These are phyloP conservation scores for Beris chalybata DNA, from an alignment of 2,888 invertebrate species.

Conservation along the genomic window DNA sequence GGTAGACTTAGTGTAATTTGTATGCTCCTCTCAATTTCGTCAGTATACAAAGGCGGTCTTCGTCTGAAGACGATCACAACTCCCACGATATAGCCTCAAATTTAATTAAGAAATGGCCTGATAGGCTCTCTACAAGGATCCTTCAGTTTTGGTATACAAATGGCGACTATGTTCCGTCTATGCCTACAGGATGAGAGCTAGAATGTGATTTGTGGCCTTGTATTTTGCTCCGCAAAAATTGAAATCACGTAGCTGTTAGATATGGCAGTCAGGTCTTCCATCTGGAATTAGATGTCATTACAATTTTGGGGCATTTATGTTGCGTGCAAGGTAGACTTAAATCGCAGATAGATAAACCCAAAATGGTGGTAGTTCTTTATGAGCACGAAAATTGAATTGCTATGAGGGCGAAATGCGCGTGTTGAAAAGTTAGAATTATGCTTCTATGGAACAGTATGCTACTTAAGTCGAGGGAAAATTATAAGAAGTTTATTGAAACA, in stretches of 20 bases:
- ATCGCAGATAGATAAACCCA: too few relatives aligned
- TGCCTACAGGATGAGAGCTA: not conserved
- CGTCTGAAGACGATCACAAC: conserved; percentile 1
- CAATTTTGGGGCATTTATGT: conserved; percentile 11
- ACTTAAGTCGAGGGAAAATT: too few relatives aligned
- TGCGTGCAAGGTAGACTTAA: not conserved
- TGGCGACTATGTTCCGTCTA: too few relatives aligned
- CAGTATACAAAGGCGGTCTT: not conserved
- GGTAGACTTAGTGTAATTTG: conserved; percentile 1
- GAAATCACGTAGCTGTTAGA: conserved; percentile 4
- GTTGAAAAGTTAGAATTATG: too few relatives aligned
- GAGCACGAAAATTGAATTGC: too few relatives aligned
- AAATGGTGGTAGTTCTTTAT: too few relatives aligned
- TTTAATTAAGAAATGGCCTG: conserved; percentile 7
- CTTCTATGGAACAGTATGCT: too few relatives aligned
- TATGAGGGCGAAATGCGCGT: too few relatives aligned
- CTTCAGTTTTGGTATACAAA: too few relatives aligned
- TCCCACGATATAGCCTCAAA: conserved; percentile 6
- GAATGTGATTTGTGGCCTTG: conserved; percentile 10
- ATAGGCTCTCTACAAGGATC: conserved; percentile 1
- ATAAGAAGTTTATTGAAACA: too few relatives aligned
- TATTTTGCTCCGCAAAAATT: not conserved
- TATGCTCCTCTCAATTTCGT: conserved; percentile 12
- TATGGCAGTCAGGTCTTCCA: conserved; percentile 8
- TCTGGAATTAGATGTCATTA: conserved; percentile 16